Percentiles rank a stretch among this genome's conserved stretches.
Conservation (phyloP, 1,140 invertebrate species). For the Pseudobourletiella spinata region DNA sequence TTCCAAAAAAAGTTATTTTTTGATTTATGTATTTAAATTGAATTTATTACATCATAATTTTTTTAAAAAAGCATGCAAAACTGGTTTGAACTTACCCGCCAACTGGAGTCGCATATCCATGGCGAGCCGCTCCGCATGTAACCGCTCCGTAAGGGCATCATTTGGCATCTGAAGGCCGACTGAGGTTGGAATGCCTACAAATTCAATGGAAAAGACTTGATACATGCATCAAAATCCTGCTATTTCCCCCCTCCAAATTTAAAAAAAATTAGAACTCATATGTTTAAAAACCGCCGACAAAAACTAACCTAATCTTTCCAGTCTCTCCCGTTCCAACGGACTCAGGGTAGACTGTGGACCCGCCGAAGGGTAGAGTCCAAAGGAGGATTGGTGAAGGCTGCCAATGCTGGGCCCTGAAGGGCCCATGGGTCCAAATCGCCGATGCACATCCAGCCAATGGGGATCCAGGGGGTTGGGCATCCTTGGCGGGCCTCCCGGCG, state of each 20-base stretch:
- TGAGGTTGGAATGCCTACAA: constrained; percentile 36
- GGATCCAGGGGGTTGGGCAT: constrained; percentile 63
- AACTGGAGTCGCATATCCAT: constrained; percentile 56
- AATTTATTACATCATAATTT: no score
- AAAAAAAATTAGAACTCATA: no score
- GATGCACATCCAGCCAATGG: constrained; percentile 78
- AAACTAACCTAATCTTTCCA: constrained; percentile 67
- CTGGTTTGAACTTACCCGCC: constrained; percentile 11
- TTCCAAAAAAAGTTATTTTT: no score
- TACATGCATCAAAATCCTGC: no score
- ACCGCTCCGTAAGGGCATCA: constrained; percentile 40
- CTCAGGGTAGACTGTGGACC: constrained; percentile 53
- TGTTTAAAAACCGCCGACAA: no score
- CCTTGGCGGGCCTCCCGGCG: constrained; percentile 42
- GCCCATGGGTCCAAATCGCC: constrained; percentile 48
- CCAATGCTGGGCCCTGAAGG: constrained; percentile 38
- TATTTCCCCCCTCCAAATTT: no score
- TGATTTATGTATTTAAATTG: no score
- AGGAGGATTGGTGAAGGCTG: constrained; percentile 37
- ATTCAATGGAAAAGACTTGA: background rate
- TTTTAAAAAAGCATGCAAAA: no score
- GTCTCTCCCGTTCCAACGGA: constrained; percentile 74
- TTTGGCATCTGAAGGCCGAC: constrained; percentile 25
- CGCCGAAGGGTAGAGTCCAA: constrained; percentile 40
- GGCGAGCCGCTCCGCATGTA: constrained; percentile 57